These are phyloP conservation scores for Scaptomyza pallida DNA, from an alignment of 1,140 invertebrate species.

Conservation along the genomic window DNA sequence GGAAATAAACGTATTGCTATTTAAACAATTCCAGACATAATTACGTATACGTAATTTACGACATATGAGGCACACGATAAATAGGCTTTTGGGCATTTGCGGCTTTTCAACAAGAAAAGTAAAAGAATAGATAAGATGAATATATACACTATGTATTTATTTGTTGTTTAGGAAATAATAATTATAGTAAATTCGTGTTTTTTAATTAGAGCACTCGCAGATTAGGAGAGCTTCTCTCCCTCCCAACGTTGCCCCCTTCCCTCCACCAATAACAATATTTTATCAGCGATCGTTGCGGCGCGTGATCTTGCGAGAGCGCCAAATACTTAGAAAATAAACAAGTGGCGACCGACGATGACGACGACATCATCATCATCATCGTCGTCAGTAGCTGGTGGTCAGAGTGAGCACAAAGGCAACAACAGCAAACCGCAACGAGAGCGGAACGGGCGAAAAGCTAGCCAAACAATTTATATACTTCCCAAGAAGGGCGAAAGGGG, in stretches of 20 bases:
- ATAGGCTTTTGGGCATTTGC: too few relatives aligned
- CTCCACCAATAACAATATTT: conserved; percentile 47
- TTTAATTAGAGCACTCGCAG: conserved; percentile 39
- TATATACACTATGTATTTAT: too few relatives aligned
- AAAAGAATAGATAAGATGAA: too few relatives aligned
- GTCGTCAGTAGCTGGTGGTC: too few relatives aligned
- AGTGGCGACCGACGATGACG: conserved; percentile 57
- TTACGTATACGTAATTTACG: not conserved
- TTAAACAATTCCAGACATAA: too few relatives aligned
- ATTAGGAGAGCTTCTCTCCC: conserved; percentile 23
- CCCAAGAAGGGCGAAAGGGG: not conserved
- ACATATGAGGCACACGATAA: conserved; percentile 41
- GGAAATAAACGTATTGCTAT: too few relatives aligned
- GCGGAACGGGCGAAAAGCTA: conserved; percentile 36
- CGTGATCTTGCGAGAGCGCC: conserved; percentile 69
- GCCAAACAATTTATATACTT: conserved; percentile 20
- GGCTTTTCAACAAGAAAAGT: too few relatives aligned
- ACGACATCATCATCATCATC: conserved; percentile 10
- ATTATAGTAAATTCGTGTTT: not conserved
- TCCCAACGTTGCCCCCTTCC: too few relatives aligned
- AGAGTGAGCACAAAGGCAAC: not conserved
- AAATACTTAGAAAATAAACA: conserved; percentile 62
- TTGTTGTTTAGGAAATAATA: too few relatives aligned
- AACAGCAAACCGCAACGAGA: conserved; percentile 29
- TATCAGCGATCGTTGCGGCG: conserved; percentile 73